A percentile compares a stretch with the other conserved stretches of the same genome.
phyloP scores from a whole-genome alignment of 2,797 vertebrate genomes.

The Danio tinwini region DNA sequence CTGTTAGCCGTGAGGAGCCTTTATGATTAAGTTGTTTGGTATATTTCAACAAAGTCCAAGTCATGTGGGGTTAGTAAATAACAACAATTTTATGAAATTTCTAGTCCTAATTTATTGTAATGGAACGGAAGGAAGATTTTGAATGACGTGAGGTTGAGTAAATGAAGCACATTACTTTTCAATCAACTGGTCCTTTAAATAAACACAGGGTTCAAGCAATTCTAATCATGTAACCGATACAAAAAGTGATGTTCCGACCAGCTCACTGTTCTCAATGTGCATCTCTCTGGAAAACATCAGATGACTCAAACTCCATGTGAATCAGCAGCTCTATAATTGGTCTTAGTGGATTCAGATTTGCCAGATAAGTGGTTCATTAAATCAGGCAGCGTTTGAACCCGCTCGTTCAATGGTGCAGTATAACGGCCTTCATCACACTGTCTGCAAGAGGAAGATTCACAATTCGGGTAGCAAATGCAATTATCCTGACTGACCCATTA shows the following conservation, averaged over 20 bases:
- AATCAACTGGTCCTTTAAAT: neutral
- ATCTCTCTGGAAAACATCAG: constrained; percentile 26
- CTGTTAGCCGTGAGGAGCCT: no score
- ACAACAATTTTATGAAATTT: neutral
- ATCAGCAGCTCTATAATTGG: constrained; percentile 50
- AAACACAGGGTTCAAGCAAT: neutral
- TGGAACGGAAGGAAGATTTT: neutral
- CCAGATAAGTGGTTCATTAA: constrained; percentile 52
- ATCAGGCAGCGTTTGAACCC: constrained; percentile 51
- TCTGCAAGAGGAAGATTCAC: constrained; percentile 38
- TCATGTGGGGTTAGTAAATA: neutral
- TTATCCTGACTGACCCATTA: constrained; percentile 46
- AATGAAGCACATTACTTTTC: neutral
- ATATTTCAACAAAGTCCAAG: neutral
- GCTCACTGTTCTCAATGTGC: neutral
- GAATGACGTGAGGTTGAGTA: neutral
- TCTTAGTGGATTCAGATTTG: constrained; percentile 58
- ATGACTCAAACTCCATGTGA: constrained; percentile 30
- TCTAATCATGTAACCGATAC: neutral
- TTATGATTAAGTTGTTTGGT: neutral
- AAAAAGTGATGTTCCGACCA: neutral
- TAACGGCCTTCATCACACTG: constrained; percentile 50
- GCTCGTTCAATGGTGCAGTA: constrained; percentile 33
- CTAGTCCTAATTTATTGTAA: neutral
- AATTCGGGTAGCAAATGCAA: constrained; percentile 44